Conservation (phyloP, 2,113 vertebrate species). For the Anoplopoma fimbria region DNA sequence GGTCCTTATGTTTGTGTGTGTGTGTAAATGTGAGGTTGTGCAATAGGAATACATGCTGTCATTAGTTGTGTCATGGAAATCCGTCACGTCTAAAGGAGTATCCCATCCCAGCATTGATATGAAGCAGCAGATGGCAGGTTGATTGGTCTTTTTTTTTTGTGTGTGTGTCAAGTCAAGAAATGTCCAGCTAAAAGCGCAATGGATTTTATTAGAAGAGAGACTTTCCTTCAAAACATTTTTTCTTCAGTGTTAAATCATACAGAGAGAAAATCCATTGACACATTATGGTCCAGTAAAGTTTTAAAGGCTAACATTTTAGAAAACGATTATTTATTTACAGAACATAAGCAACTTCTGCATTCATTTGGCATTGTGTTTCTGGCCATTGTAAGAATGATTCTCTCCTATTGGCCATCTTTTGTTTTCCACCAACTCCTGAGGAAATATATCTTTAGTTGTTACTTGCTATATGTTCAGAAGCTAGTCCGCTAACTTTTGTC, state of each 20-base stretch:
- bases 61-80: background rate
- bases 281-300: background rate
- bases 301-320: background rate
- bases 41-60: slow-evolving; percentile 15
- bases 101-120: background rate
- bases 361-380: background rate
- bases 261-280: background rate
- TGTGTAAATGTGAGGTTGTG: slow-evolving; percentile 12
- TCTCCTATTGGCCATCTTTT: background rate
- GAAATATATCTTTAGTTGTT: background rate
- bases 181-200: background rate
- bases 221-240: background rate
- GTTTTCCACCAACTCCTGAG: background rate
- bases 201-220: background rate
- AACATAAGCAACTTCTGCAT: background rate
- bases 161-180: background rate
- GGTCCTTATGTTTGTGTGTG: slow-evolving; percentile 39
- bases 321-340: background rate
- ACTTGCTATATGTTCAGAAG: background rate
- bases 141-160: no score
- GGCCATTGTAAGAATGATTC: background rate
- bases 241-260: background rate
- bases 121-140: background rate
- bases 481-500: background rate
- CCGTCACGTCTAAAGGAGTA: background rate